Base-by-base conservation (phyloP, 2,797 vertebrate genomes). In the Spinibarbus caldwelli region DNA sequence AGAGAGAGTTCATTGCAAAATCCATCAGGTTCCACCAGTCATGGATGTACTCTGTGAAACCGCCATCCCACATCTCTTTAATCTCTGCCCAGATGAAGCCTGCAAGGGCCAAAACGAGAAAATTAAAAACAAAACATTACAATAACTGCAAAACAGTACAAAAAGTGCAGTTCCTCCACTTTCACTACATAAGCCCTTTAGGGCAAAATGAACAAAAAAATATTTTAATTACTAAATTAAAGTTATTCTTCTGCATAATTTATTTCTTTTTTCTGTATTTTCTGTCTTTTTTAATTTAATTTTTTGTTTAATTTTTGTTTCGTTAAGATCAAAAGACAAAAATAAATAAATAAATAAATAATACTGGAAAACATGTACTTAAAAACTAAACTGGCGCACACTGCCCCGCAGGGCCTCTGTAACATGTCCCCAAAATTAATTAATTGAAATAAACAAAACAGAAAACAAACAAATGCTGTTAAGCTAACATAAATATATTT, bases 11-110 rank as follows among this genome's bases (percentile, higher is more conserved):
- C 98, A 99, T 99, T 88, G 97, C 98, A 88, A 99, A 99, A 94
- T 99, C 98, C 98, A 99, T 99, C 90, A 99, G 94, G 91, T 99
- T 99, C 98, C 98, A 99, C 98, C 98, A 99, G 91, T 99, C 98
- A 0, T 99, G 98, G 23, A 99, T 95, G 0, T 99, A 99, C 90
- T 99, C 97, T 17, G 96, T 98, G 93, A 99, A 98, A 84, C 98
- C 98, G 26, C 98, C 98, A 67, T 99, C 97, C 98, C 98, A 99
- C 98, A 99, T 99, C 91, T 99, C 97, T 87, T 99, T 99, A 89
- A 99, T 99, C 93, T 99, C 98, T 70, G 97, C 98, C 98, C 98
- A 99, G 92, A 99, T 99, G 92, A 99, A 99, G 88, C 98, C 98
- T 99, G 93, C 26, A 85, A 86, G 17, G 8, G 54, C 15, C 17